A percentile compares a stretch with the other conserved stretches of the same genome.
Conservation (phyloP, 2,113 vertebrate species). For the Pungitius pungitius region DNA sequence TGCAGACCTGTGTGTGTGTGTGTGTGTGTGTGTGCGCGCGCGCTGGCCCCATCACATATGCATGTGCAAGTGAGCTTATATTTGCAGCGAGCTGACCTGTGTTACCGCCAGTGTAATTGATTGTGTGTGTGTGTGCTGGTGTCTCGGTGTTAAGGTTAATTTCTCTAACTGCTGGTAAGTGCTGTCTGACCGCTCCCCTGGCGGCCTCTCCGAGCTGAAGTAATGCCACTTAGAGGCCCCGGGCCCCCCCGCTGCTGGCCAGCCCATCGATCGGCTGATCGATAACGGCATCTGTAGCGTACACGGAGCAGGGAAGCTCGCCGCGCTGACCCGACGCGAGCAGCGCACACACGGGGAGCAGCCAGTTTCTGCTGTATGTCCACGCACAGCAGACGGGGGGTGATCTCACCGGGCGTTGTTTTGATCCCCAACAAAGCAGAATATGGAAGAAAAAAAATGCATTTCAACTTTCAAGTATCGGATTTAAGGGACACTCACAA, state of each 20-base stretch:
- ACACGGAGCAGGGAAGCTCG: conserved; percentile 44
- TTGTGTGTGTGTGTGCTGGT: conserved; percentile 69
- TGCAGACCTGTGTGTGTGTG: neutral
- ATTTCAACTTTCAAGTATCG: neutral
- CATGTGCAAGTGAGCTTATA: conserved; percentile 42
- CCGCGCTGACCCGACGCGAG: conserved; percentile 37
- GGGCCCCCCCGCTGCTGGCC: conserved; percentile 55
- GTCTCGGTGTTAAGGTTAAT: conserved; percentile 79
- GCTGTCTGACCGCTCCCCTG: conserved; percentile 77
- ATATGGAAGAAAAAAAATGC: neutral
- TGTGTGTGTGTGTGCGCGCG: neutral
- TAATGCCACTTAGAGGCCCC: conserved; percentile 76
- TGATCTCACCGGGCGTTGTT: neutral
- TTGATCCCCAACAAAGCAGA: neutral
- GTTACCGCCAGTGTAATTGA: conserved; percentile 70
- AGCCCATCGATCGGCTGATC: conserved; percentile 75
- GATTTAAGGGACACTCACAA: neutral
- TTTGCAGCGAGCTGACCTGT: conserved; percentile 58
- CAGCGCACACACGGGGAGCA: conserved; percentile 21
- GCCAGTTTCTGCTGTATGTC: neutral
- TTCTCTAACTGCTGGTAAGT: conserved; percentile 81
- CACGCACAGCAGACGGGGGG: neutral
- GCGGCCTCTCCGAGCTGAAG: conserved; percentile 72
- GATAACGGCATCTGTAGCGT: conserved; percentile 73
- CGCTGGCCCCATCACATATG: conserved; percentile 1